A percentile compares a stretch with the other conserved stretches of the same genome.
Evolutionary conservation across 2,888 invertebrate species (phyloP).

Genomic region (Drosophila anomelani): DNA sequence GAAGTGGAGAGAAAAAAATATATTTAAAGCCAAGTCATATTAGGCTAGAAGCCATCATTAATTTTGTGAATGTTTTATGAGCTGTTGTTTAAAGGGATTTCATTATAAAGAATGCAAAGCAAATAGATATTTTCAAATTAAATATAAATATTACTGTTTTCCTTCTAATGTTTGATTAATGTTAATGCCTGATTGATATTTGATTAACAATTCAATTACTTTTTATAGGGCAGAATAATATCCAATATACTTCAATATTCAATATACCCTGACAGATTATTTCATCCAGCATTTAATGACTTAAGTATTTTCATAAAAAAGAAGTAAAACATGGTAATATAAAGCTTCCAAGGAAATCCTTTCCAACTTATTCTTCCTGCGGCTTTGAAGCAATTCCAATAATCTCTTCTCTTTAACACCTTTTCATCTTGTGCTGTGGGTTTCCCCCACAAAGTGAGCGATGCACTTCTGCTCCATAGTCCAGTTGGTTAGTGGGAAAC

Average conservation of each 20-base stretch:
- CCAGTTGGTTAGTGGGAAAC: conserved; percentile 47
- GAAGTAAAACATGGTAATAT: not conserved
- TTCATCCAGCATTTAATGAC: not conserved
- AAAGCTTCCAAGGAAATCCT: not conserved
- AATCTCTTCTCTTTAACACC: not conserved
- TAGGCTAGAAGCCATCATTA: conserved; percentile 6
- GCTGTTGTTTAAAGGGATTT: no score
- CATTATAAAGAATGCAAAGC: not conserved
- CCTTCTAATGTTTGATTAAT: no score
- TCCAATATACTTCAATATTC: not conserved
- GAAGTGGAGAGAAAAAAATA: conserved; percentile 14
- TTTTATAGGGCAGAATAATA: no score
- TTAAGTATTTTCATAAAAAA: not conserved
- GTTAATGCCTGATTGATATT: no score
- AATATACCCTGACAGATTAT: not conserved
- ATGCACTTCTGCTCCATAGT: conserved; percentile 9
- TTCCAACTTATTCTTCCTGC: not conserved
- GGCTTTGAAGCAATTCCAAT: not conserved
- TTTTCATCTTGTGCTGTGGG: not conserved
- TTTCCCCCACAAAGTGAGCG: conserved; percentile 48
- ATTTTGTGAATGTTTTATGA: not conserved
- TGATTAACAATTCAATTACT: no score
- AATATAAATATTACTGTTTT: no score
- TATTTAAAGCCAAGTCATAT: not conserved
- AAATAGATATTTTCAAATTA: no score